Evolutionary conservation across 1,140 invertebrate genomes (phyloP).

Genomic region (Ceratosolen fusciceps): DNA sequence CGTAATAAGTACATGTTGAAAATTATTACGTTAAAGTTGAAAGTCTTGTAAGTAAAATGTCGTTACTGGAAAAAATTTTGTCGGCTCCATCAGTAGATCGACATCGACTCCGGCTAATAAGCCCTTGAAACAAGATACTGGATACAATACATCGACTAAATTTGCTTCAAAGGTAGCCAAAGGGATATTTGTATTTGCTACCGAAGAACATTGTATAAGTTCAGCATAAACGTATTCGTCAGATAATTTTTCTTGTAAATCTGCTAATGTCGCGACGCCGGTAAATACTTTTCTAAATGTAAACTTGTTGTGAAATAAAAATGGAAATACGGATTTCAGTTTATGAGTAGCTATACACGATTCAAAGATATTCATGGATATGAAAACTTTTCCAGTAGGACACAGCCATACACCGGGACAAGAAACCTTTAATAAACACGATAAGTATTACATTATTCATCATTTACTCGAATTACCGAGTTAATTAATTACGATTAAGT

Average conservation of each 20-base stretch:
- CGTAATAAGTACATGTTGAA: too few species aligned
- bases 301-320: constrained; percentile 77
- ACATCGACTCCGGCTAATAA: constrained; percentile 72
- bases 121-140: constrained; percentile 68
- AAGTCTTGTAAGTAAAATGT: not conserved
- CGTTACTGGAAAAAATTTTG: constrained; percentile 76
- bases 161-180: constrained; percentile 77
- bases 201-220: constrained; percentile 76
- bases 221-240: constrained; percentile 75
- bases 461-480: not conserved
- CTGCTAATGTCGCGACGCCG: constrained; percentile 69
- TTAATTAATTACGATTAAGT: constrained; percentile 36
- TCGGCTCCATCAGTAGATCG: constrained; percentile 78
- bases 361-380: constrained; percentile 75
- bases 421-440: constrained; percentile 73
- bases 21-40: constrained; percentile 15
- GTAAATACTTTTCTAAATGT: constrained; percentile 76
- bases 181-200: constrained; percentile 67
- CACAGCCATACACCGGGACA: constrained; percentile 84
- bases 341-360: constrained; percentile 74
- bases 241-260: constrained; percentile 68
- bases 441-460: too few species aligned
- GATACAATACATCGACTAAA: constrained; percentile 77
- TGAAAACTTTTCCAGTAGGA: constrained; percentile 78
- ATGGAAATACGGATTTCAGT: constrained; percentile 76